A percentile compares a stretch with the other conserved stretches of the same genome.
Conservation (phyloP, 2,797 vertebrate species). For the Lepilemur ruficaudatus region DNA sequence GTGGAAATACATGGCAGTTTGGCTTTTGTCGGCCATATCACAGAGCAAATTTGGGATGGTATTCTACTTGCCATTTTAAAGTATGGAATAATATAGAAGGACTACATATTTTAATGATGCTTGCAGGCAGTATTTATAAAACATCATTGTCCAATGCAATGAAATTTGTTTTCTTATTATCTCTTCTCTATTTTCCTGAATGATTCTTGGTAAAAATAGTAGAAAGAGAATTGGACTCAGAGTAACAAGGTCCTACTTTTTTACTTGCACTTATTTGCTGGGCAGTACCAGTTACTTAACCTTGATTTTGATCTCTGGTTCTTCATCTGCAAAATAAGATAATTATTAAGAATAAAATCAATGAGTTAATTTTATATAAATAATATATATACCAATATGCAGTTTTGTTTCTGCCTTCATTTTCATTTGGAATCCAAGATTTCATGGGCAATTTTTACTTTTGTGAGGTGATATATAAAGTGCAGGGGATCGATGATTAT, state of each 20-base stretch:
- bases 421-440: neutral
- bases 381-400: neutral
- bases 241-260: neutral
- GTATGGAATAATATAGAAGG: neutral
- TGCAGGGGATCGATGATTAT: neutral
- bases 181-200: neutral
- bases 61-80: conserved; percentile 64
- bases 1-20: neutral
- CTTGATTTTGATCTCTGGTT: neutral
- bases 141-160: neutral
- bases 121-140: neutral
- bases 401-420: neutral
- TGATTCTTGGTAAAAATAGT: neutral
- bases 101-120: neutral
- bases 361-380: neutral
- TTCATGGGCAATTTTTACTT: neutral
- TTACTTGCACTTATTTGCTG: too few relatives aligned
- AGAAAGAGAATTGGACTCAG: neutral
- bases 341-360: neutral
- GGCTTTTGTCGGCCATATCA: neutral
- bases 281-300: too few relatives aligned
- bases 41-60: conserved; percentile 37
- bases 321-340: neutral
- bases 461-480: neutral
- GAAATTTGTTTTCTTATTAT: neutral